Base-by-base conservation (phyloP, 2,888 invertebrate species). In the Caenorhabditis drosophilae region DNA sequence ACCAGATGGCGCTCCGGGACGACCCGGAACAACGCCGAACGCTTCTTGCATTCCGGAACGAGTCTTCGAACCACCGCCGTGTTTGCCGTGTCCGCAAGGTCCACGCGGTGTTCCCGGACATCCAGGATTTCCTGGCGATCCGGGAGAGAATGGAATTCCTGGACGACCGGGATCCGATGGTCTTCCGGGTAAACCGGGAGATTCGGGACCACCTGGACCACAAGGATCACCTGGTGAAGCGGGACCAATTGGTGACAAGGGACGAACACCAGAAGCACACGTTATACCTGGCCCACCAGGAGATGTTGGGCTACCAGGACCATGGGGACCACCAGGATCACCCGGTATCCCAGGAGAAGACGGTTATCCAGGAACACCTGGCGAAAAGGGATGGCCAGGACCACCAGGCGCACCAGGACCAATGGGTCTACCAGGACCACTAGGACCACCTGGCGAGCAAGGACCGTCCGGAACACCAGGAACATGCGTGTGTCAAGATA, bases 41-140 rank as follows among this genome's bases (percentile, higher is more conserved):
- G 82, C 83, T 1, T 77, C 81, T 1, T 83, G 83, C 51, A 80
- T 83, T 27, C 83, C 83, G 6, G 83, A 83, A 51, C 52, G 83
- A 46, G 73, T 81, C 11, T 84, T 83, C 68, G 83, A 83, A 62
- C 83, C 83, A 16, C 83, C 82, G 16, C 83, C 83, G 44, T 83
- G 83, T 52, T 72, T 84, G 12, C 83, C 83, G 12, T 84, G 83
- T 22, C 63, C 73, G 15, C 77, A 78, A 31, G 76, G 77, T 31
- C 63, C 76, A 41, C 79, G 80, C 4, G 74, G 72, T 27, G 73
- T 70, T n/a, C 80, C 80, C 11, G 80, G 75, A 44, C 79, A 77
- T 47, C 81, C 76, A 11, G 75, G 71, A 47, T 71, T 70, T 41
- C 76, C 76, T 4, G 73, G 75, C 36, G 75, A 78, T 35, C 76